Conservation (phyloP, 2,113 vertebrate genomes). For the Thalassarche chlororhynchos region DNA sequence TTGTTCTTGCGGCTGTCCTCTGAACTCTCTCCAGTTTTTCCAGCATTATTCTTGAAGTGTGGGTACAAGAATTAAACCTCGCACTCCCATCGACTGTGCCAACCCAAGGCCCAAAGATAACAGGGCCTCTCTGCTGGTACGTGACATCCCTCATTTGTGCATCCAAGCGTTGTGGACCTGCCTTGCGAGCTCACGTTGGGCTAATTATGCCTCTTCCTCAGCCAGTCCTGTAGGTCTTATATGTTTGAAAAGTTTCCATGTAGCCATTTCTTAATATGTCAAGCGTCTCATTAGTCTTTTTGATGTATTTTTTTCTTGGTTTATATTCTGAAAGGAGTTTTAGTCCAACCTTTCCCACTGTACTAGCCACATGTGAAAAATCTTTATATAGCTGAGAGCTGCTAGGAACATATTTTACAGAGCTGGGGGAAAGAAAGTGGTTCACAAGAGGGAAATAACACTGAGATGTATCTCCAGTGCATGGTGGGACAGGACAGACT, state of each 20-base stretch:
- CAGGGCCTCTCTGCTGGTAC: slow-evolving; percentile 20
- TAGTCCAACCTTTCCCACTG: neutral
- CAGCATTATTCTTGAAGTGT: slow-evolving; percentile 24
- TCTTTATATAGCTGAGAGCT: neutral
- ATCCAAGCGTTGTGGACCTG: neutral
- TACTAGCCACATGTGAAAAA: neutral
- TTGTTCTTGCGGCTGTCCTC: slow-evolving; percentile 43
- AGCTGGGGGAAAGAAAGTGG: neutral
- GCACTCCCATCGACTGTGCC: neutral
- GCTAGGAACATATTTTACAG: neutral
- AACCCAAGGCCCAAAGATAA: slow-evolving; percentile 20
- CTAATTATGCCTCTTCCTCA: slow-evolving; percentile 33
- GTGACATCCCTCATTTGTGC: slow-evolving; percentile 12
- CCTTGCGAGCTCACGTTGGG: neutral
- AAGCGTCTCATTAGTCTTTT: neutral
- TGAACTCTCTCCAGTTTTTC: slow-evolving; percentile 61
- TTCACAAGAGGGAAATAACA: neutral
- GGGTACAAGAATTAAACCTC: slow-evolving; percentile 10
- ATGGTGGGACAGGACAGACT: neutral
- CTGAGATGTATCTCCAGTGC: neutral
- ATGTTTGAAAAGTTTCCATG: slow-evolving; percentile 4
- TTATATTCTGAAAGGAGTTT: neutral
- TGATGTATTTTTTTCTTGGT: neutral
- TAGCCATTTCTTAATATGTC: neutral
- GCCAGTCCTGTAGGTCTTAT: neutral